phyloP scores from a whole-genome alignment of 2,113 vertebrate genomes.

The Tauraco erythrolophus region DNA sequence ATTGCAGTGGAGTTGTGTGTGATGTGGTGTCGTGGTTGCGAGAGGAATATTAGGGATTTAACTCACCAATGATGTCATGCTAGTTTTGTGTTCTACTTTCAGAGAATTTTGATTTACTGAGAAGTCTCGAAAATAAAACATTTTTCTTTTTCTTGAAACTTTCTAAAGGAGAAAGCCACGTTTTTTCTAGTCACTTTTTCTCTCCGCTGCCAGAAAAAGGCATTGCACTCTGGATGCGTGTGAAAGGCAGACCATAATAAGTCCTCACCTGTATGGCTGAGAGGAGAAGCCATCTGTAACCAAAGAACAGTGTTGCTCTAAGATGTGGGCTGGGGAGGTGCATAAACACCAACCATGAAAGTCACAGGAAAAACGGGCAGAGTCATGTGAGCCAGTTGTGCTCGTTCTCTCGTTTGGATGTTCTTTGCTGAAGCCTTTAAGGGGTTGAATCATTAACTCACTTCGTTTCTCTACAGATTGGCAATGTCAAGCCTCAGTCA shows the following conservation, averaged over 20 bases:
- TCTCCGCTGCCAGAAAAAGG: not conserved
- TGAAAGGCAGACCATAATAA: not conserved
- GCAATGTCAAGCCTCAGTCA: constrained; percentile 46
- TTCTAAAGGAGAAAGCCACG: not conserved
- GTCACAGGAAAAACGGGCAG: not conserved
- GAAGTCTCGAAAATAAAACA: not conserved
- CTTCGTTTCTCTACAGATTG: not conserved
- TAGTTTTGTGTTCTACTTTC: not conserved
- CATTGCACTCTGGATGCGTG: not conserved
- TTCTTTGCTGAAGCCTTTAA: not conserved
- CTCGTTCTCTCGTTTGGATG: not conserved
- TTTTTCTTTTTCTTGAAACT: not conserved
- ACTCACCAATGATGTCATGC: not conserved
- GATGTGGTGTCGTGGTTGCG: not conserved
- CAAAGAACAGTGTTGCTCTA: not conserved
- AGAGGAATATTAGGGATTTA: not conserved
- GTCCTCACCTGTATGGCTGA: not conserved
- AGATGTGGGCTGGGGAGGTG: not conserved
- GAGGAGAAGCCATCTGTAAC: not conserved
- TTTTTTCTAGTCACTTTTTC: not conserved
- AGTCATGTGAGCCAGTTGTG: constrained; percentile 44
- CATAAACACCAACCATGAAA: not conserved
- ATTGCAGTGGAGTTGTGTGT: not conserved
- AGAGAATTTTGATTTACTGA: not conserved
- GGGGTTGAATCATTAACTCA: constrained; percentile 65